These are phyloP conservation scores for Drosophila littoralis DNA, from an alignment of 1,140 invertebrate genomes.

Conservation along the genomic window DNA sequence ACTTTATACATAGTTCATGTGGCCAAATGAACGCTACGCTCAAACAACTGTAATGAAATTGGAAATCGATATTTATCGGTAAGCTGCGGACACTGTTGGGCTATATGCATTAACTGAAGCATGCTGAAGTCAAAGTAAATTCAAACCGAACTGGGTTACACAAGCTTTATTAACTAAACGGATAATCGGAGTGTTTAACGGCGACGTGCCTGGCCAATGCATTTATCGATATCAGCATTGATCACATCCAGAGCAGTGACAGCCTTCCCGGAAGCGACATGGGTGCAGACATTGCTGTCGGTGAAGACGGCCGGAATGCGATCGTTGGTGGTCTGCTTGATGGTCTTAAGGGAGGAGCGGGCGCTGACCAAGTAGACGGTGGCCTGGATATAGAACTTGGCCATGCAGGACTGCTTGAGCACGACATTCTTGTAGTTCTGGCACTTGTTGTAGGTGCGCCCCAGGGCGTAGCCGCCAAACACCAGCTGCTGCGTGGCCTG, in stretches of 20 bases:
- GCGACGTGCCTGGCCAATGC: constrained; percentile 39
- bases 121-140: neutral
- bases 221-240: constrained; percentile 53
- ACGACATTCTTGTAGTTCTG: constrained; percentile 54
- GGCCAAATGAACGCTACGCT: no score
- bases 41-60: no score
- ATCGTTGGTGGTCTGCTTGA: constrained; percentile 55
- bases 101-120: no score
- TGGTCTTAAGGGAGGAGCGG: constrained; percentile 68
- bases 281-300: constrained; percentile 68
- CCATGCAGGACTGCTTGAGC: constrained; percentile 50
- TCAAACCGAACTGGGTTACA: neutral
- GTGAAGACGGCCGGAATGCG: constrained; percentile 64
- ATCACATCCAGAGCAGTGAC: constrained; percentile 53
- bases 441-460: constrained; percentile 59
- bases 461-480: constrained; percentile 60
- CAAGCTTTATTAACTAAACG: constrained; percentile 2
- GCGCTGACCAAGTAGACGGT: constrained; percentile 59
- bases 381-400: constrained; percentile 54
- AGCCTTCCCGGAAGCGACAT: constrained; percentile 55
- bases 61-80: neutral
- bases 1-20: no score
- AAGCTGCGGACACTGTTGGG: neutral
- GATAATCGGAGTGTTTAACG: constrained; percentile 1
- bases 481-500: constrained; percentile 68